Evolutionary conservation across 2,888 invertebrate genomes (phyloP).

Genomic region (Tinea pellionella): DNA sequence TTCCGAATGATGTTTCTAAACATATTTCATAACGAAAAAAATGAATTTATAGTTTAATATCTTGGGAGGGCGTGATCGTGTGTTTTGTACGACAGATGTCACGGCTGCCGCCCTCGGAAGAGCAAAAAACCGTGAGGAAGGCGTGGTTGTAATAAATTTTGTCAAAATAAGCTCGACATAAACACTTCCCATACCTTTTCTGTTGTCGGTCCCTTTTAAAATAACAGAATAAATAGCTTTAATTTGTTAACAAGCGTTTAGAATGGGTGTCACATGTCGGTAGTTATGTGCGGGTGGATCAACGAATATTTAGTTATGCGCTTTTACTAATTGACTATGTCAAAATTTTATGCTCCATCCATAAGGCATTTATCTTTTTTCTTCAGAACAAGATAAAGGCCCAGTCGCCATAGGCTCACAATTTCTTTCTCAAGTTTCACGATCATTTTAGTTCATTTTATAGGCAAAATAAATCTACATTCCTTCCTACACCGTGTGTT

Average conservation of each 20-base stretch:
- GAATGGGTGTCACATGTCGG: conserved; percentile 63
- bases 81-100: conserved; percentile 58
- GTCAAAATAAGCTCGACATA: conserved; percentile 66
- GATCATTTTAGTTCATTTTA: too few relatives aligned
- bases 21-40: background rate
- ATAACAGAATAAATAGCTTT: conserved; percentile 67
- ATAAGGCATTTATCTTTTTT: conserved; percentile 50
- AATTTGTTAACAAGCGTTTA: conserved; percentile 66
- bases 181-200: conserved; percentile 57
- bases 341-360: conserved; percentile 58
- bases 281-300: conserved; percentile 17
- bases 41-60: conserved; percentile 9
- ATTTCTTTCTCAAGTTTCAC: too few relatives aligned
- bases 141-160: conserved; percentile 69
- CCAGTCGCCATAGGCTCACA: too few relatives aligned
- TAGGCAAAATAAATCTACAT: too few relatives aligned
- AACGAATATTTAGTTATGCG: conserved; percentile 39
- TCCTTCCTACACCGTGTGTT: too few relatives aligned
- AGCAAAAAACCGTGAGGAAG: conserved; percentile 47
- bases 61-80: conserved; percentile 42
- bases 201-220: conserved; percentile 45
- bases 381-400: conserved; percentile 15
- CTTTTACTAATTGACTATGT: conserved; percentile 63
- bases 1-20: background rate
- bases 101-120: conserved; percentile 44